phyloP scores from a whole-genome alignment of 1,140 invertebrate species.

The Ptiloglossa arizonensis region DNA sequence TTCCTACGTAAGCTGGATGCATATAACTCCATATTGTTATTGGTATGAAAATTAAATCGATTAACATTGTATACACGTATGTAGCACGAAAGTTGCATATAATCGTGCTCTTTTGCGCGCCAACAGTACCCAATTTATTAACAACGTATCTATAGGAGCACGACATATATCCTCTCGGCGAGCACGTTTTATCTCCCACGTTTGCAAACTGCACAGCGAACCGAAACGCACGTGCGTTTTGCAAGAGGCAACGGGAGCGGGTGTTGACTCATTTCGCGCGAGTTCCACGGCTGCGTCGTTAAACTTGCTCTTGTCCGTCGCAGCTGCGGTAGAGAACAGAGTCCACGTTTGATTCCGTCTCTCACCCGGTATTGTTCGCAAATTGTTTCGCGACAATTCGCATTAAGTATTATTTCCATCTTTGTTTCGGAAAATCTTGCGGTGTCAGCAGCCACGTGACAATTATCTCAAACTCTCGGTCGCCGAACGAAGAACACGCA shows the following conservation, averaged over 20 bases:
- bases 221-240: constrained; percentile 56
- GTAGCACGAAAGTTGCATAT: constrained; percentile 16
- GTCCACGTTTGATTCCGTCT: constrained; percentile 48
- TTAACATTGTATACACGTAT: constrained; percentile 21
- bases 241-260: constrained; percentile 30
- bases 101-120: not conserved
- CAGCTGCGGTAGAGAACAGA: constrained; percentile 62
- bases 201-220: constrained; percentile 45
- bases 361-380: constrained; percentile 35
- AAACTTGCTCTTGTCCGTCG: constrained; percentile 21
- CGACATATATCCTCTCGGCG: not conserved
- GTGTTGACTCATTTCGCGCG: constrained; percentile 61
- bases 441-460: constrained; percentile 51
- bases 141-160: not conserved
- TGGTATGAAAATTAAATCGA: constrained; percentile 15
- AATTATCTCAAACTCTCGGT: constrained; percentile 4
- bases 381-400: constrained; percentile 21
- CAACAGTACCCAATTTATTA: constrained; percentile 17
- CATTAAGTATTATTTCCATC: constrained; percentile 26
- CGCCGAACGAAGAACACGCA: not conserved
- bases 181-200: constrained; percentile 32
- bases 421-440: constrained; percentile 57
- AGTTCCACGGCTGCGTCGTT: constrained; percentile 43
- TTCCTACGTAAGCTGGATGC: not conserved
- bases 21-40: not conserved